phyloP scores from a whole-genome alignment of 2,797 vertebrate genomes.

The Lepilemur ruficaudatus region DNA sequence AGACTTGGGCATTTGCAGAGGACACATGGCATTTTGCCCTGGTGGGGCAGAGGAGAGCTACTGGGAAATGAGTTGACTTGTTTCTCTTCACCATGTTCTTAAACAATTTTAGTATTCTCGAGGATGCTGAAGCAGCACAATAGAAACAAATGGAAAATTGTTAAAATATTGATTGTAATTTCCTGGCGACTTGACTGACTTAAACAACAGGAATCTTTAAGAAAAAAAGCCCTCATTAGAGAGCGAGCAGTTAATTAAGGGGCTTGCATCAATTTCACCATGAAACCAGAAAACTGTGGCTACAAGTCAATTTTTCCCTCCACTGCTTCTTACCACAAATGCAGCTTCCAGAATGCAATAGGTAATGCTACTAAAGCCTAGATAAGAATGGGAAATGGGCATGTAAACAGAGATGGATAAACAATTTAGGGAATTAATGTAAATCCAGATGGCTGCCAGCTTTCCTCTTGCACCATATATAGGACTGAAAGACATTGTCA shows the following conservation, averaged over 20 bases:
- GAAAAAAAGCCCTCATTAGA: constrained; percentile 70
- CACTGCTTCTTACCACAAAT: background rate
- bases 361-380: constrained; percentile 22
- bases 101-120: constrained; percentile 56
- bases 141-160: constrained; percentile 71
- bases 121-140: constrained; percentile 8
- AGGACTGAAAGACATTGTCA: constrained; percentile 43
- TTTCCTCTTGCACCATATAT: constrained; percentile 67
- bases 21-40: background rate
- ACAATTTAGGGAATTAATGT: constrained; percentile 68
- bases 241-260: constrained; percentile 70
- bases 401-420: constrained; percentile 42
- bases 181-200: constrained; percentile 62
- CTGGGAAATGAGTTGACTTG: constrained; percentile 25
- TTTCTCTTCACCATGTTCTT: constrained; percentile 33
- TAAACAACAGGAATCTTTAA: constrained; percentile 62
- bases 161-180: constrained; percentile 74
- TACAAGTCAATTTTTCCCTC: constrained; percentile 47
- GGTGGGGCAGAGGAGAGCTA: background rate
- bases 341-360: background rate
- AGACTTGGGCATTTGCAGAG: background rate
- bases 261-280: constrained; percentile 68
- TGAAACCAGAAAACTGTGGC: constrained; percentile 62
- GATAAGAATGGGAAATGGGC: constrained; percentile 6
- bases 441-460: constrained; percentile 67